phyloP scores from a whole-genome alignment of 2,888 invertebrate genomes.

The Anaspis maculata region DNA sequence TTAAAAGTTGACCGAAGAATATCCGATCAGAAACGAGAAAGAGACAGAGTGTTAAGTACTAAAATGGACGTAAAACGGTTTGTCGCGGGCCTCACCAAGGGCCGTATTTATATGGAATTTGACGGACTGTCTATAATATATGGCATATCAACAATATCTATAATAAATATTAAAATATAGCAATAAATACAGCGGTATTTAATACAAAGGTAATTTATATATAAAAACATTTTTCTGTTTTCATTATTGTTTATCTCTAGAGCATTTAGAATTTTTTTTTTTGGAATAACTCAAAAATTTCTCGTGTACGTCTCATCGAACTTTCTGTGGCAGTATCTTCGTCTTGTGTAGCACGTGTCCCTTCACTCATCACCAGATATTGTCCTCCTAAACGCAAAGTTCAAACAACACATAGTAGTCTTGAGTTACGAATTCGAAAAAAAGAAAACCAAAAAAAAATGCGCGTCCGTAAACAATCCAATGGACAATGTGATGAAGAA shows the following conservation, averaged over 20 bases:
- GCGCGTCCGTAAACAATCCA: constrained; percentile 28
- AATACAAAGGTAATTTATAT: too few species aligned
- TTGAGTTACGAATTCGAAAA: constrained; percentile 5
- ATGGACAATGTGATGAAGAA: constrained; percentile 14
- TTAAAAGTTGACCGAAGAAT: too few species aligned
- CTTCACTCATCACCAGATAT: constrained; percentile 36
- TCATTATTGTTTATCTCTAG: constrained; percentile 14
- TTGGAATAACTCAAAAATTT: too few species aligned
- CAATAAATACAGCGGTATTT: too few species aligned
- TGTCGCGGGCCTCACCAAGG: constrained; percentile 10
- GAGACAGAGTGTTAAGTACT: constrained; percentile 29
- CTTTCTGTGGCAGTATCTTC: constrained; percentile 17
- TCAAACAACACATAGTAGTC: constrained; percentile 12
- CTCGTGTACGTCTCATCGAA: constrained; percentile 6
- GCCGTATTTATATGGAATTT: too few species aligned
- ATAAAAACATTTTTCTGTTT: constrained; percentile 23
- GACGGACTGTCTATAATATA: too few species aligned
- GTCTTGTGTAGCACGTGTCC: too few species aligned
- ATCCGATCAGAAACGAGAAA: too few species aligned
- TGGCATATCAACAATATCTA: too few species aligned
- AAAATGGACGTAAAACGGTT: constrained; percentile 32
- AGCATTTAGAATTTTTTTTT: constrained; percentile 21
- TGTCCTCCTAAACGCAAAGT: constrained; percentile 37
- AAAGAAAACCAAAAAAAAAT: constrained; percentile 9
- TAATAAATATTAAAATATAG: too few species aligned